Conservation (phyloP, 2,888 invertebrate species). For the Eristalis pertinax region DNA sequence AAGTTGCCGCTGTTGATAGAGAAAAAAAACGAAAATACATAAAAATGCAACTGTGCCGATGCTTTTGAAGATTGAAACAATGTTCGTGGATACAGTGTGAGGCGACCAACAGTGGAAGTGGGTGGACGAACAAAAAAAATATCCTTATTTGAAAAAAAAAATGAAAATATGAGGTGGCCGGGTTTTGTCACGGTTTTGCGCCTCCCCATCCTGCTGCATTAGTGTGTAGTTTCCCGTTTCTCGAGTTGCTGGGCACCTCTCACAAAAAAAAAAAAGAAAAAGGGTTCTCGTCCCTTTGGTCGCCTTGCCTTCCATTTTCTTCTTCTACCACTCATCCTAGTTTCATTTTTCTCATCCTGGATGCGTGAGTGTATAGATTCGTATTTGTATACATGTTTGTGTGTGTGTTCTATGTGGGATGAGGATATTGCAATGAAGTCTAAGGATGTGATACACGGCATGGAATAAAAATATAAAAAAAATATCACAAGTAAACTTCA, state of each 20-base stretch:
- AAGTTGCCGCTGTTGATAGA: constrained; percentile 53
- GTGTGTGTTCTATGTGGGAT: background rate
- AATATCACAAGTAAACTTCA: constrained; percentile 66
- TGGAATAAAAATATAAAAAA: constrained; percentile 57
- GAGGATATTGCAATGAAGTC: constrained; percentile 56
- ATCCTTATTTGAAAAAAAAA: constrained; percentile 36
- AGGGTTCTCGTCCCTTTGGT: constrained; percentile 32
- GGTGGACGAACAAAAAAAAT: constrained; percentile 28
- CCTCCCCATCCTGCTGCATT: constrained; percentile 67
- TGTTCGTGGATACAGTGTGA: constrained; percentile 53
- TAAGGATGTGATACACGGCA: constrained; percentile 52
- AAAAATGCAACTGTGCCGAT: constrained; percentile 64
- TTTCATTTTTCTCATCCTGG: constrained; percentile 23
- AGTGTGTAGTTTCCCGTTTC: constrained; percentile 56
- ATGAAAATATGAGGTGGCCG: constrained; percentile 62
- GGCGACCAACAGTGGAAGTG: background rate
- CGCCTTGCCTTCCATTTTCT: constrained; percentile 30
- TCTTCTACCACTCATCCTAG: background rate
- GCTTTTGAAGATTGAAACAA: constrained; percentile 59
- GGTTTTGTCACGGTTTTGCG: constrained; percentile 68
- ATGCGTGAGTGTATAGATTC: constrained; percentile 45
- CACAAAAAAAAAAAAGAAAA: constrained; percentile 23
- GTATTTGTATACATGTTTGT: constrained; percentile 1
- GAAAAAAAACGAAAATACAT: constrained; percentile 12
- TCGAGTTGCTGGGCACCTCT: constrained; percentile 48